Percentiles rank a stretch among this genome's conserved stretches.
Conservation (phyloP, 2,888 invertebrate species). For the Nomada fucata region DNA sequence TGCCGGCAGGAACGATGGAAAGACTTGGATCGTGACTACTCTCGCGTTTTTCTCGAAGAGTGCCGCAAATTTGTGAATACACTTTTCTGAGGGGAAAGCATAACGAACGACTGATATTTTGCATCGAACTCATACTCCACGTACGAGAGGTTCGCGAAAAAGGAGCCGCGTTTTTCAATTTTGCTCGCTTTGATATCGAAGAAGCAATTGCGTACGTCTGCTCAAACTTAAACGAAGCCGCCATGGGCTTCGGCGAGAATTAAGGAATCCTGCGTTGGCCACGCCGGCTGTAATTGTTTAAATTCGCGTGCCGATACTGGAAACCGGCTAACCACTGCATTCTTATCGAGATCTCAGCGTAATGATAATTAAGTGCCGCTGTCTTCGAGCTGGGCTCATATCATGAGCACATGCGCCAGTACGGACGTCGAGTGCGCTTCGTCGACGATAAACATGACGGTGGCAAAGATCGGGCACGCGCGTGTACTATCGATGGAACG, state of each 20-base stretch:
- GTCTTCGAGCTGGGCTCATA: conserved; percentile 20
- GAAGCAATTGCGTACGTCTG: too few relatives aligned
- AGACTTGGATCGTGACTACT: too few relatives aligned
- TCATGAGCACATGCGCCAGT: conserved; percentile 10
- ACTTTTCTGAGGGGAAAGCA: conserved; percentile 32
- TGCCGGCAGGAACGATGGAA: too few relatives aligned
- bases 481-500: not conserved
- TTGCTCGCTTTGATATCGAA: too few relatives aligned
- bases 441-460: conserved; percentile 9
- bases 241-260: conserved; percentile 32
- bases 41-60: not conserved
- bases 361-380: conserved; percentile 74
- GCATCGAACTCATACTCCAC: conserved; percentile 8
- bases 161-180: not conserved
- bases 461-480: not conserved
- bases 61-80: conserved; percentile 26
- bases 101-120: conserved; percentile 8
- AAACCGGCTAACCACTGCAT: conserved; percentile 73
- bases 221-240: too few relatives aligned
- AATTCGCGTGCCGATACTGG: conserved; percentile 78
- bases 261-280: conserved; percentile 77
- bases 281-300: conserved; percentile 79
- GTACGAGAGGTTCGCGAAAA: not conserved
- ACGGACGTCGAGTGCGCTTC: conserved; percentile 6
- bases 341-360: conserved; percentile 79